phyloP scores from a whole-genome alignment of 2,888 invertebrate genomes.

The Deladenus siricidicola region DNA sequence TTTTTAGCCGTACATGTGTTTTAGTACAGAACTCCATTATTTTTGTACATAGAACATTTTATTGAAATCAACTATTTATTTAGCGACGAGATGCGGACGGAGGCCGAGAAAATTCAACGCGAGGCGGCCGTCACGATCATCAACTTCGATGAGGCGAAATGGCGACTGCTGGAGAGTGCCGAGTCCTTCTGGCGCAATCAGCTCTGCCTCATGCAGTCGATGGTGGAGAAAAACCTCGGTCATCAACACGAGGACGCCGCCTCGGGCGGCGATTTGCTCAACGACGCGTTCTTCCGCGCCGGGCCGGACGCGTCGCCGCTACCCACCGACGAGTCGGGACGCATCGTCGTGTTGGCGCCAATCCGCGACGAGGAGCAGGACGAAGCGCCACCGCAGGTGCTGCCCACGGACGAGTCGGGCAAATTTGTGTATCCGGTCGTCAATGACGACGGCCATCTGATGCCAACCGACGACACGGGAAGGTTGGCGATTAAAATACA shows the following conservation, averaged over 20 bases:
- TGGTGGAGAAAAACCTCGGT: conserved; percentile 5
- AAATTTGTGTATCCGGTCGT: conserved; percentile 21
- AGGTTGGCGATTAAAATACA: not conserved
- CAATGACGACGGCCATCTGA: conserved; percentile 22
- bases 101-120: not conserved
- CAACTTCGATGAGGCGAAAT: conserved; percentile 2
- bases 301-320: conserved; percentile 33
- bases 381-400: not conserved
- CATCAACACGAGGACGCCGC: not conserved
- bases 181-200: conserved; percentile 12
- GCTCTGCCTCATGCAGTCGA: conserved; percentile 10
- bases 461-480: conserved; percentile 27
- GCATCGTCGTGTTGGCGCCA: conserved; percentile 8
- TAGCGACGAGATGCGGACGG: not conserved
- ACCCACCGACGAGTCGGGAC: conserved; percentile 28
- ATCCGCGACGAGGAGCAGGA: not conserved
- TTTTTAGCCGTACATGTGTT: not conserved
- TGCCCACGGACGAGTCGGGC: conserved; percentile 31
- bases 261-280: not conserved
- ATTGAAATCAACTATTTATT: not conserved
- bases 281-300: conserved; percentile 10
- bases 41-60: not conserved
- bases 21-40: not conserved
- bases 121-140: not conserved
- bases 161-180: not conserved